phyloP scores from a whole-genome alignment of 2,113 vertebrate species.

The Alectura lathami region DNA sequence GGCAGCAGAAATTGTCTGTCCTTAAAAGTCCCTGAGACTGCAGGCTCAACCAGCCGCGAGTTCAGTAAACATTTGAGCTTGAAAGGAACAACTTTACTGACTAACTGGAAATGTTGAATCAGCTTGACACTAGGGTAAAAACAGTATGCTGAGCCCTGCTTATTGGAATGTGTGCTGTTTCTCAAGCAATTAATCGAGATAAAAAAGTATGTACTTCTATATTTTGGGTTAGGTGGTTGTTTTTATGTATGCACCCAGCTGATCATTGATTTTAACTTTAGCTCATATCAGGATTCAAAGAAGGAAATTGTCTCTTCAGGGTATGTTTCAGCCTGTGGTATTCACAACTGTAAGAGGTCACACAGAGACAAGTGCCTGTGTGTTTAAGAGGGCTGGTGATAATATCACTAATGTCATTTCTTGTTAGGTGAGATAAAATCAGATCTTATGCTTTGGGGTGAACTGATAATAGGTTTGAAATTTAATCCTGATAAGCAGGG shows the following conservation, averaged over 20 bases:
- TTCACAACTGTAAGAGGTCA: background rate
- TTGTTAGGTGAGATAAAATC: slow-evolving; percentile 1
- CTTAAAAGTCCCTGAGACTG: background rate
- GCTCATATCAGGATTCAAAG: background rate
- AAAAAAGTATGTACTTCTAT: background rate
- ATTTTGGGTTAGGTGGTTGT: background rate
- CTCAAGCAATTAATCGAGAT: background rate
- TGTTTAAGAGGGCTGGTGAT: background rate
- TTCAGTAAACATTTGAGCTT: background rate
- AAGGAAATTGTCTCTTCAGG: background rate
- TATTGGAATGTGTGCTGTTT: background rate
- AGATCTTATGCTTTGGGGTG: background rate
- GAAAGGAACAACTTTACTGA: background rate
- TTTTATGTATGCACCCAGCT: accelerated
- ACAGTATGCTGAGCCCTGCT: background rate
- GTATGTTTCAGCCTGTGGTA: background rate
- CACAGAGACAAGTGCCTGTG: background rate
- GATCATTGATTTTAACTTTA: background rate
- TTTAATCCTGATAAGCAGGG: background rate
- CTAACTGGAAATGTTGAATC: background rate
- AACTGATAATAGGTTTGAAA: background rate
- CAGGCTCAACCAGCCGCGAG: background rate
- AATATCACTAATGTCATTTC: background rate
- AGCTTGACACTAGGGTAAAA: background rate
- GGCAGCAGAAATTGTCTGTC: background rate